phyloP scores from a whole-genome alignment of 2,797 vertebrate genomes.

The Coendou prehensilis region DNA sequence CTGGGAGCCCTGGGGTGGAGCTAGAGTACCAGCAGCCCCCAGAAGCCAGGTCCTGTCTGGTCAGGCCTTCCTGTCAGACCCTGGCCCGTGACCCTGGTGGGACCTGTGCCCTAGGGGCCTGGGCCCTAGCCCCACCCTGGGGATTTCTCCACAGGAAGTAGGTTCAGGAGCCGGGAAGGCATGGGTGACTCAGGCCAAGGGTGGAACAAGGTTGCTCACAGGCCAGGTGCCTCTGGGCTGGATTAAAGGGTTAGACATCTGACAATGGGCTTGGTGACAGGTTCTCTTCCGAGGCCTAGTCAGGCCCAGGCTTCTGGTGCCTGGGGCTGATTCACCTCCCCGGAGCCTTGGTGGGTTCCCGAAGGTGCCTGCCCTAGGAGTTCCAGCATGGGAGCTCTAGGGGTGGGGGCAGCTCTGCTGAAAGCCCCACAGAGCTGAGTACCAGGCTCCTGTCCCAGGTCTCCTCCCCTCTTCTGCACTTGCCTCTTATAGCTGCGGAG shows the following conservation, averaged over 20 bases:
- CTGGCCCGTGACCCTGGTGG: neutral
- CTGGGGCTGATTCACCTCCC: slow-evolving; percentile 56
- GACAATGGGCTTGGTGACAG: slow-evolving; percentile 68
- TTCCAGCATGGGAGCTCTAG: neutral
- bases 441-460: neutral
- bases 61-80: neutral
- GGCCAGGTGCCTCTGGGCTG: slow-evolving; percentile 26
- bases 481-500: neutral
- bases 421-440: neutral
- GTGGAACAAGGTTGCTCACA: slow-evolving; percentile 26
- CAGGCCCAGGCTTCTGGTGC: slow-evolving; percentile 35
- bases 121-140: neutral
- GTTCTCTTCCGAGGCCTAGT: neutral
- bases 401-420: neutral
- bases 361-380: neutral
- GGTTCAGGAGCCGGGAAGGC: slow-evolving; percentile 8
- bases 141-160: neutral
- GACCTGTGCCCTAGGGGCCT: neutral
- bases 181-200: slow-evolving; percentile 46
- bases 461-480: neutral
- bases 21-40: neutral
- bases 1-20: neutral
- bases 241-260: slow-evolving; percentile 60
- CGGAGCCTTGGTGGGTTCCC: slow-evolving; percentile 7
- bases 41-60: neutral